Evolutionary conservation across 2,888 invertebrate species (phyloP).

Genomic region (Conomelus anceps): DNA sequence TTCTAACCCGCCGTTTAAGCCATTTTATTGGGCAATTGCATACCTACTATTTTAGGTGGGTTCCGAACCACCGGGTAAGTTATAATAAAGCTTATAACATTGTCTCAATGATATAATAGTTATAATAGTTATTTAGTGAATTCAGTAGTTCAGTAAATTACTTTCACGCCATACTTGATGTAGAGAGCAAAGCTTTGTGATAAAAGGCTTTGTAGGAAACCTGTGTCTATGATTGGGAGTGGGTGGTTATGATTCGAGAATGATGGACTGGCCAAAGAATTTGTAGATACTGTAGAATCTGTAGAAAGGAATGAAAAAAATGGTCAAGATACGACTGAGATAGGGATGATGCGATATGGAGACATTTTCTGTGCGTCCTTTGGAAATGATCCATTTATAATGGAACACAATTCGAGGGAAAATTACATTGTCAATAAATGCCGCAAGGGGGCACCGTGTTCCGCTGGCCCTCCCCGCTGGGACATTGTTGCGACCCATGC

Average conservation of each 20-base stretch:
- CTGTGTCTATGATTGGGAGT: background rate
- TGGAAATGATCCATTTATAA: constrained; percentile 13
- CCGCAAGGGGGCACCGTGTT: constrained; percentile 5
- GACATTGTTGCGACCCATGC: background rate
- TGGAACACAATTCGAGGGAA: constrained; percentile 5
- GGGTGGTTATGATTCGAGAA: background rate
- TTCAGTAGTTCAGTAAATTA: too few species aligned
- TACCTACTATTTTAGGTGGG: too few species aligned
- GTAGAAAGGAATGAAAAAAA: background rate
- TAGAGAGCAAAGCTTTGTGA: too few species aligned
- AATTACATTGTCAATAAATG: constrained; percentile 13
- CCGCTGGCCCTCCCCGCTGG: background rate
- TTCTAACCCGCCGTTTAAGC: too few species aligned
- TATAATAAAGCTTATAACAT: too few species aligned
- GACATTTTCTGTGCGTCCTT: background rate
- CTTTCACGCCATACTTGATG: too few species aligned
- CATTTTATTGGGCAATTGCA: too few species aligned
- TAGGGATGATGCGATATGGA: background rate
- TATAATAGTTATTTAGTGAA: too few species aligned
- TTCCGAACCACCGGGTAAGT: too few species aligned
- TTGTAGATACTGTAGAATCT: too few species aligned
- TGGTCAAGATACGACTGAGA: background rate
- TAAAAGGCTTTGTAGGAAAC: too few species aligned
- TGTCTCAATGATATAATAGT: too few species aligned
- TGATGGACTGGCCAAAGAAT: background rate